phyloP scores from a whole-genome alignment of 2,888 invertebrate genomes.

The Dyspetes luteomarginatus region DNA sequence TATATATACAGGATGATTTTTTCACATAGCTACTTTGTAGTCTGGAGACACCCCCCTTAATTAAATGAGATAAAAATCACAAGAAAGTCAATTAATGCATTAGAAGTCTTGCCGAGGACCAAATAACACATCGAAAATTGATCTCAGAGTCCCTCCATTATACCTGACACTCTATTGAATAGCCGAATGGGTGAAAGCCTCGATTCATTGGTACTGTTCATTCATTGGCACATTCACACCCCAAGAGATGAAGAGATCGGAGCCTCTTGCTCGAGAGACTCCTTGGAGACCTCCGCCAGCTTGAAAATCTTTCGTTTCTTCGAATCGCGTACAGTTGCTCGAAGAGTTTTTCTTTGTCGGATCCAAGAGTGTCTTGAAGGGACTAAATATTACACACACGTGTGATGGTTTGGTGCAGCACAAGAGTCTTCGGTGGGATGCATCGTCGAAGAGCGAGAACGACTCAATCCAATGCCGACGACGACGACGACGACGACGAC shows the following conservation, averaged over 20 bases:
- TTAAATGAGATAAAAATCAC: constrained; percentile 6
- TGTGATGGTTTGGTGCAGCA: constrained; percentile 21
- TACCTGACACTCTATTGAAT: not conserved
- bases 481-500: constrained; percentile 75
- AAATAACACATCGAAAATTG: not conserved
- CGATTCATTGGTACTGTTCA: not conserved
- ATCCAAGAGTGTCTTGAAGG: not conserved
- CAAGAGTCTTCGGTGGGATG: not conserved
- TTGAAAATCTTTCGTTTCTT: not conserved
- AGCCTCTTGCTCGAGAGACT: not conserved
- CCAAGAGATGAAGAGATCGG: too few relatives aligned
- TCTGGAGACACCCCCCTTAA: constrained; percentile 1
- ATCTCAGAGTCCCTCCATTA: not conserved
- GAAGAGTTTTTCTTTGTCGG: not conserved
- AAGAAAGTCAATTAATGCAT: not conserved
- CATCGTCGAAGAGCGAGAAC: constrained; percentile 53
- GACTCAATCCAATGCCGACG: constrained; percentile 72
- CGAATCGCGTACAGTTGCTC: not conserved
- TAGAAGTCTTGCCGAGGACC: not conserved
- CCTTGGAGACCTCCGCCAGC: not conserved
- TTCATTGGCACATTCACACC: not conserved
- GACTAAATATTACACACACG: not conserved
- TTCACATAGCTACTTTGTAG: too few relatives aligned
- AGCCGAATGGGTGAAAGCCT: not conserved
- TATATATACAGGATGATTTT: too few relatives aligned